phyloP scores from a whole-genome alignment of 2,888 invertebrate genomes.

The Cryptocheilus praepositus region DNA sequence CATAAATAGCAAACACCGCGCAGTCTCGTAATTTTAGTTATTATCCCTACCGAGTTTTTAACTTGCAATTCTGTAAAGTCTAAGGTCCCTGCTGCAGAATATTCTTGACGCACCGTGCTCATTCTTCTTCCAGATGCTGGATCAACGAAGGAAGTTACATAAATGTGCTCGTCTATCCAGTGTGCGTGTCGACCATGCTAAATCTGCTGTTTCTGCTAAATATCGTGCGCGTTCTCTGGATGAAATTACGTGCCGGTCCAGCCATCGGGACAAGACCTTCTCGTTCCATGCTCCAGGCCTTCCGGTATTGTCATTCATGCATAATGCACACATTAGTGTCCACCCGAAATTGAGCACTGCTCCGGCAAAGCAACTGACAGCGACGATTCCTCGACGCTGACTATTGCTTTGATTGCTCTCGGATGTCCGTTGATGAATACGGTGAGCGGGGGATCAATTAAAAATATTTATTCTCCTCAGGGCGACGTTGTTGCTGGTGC shows the following conservation, averaged over 20 bases:
- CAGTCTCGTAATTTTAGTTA: too few species aligned
- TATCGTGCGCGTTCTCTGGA: conserved; percentile 90
- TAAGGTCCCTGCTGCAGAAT: too few species aligned
- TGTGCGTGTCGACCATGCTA: conserved; percentile 86
- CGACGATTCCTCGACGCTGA: too few species aligned
- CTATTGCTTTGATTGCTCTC: too few species aligned
- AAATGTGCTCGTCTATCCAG: conserved; percentile 86
- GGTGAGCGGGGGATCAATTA: too few species aligned
- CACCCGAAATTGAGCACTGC: background rate
- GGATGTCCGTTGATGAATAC: too few species aligned
- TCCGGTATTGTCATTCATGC: conserved; percentile 76
- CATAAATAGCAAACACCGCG: too few species aligned
- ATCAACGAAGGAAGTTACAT: conserved; percentile 84
- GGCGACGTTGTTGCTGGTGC: conserved; percentile 92
- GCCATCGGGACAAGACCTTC: conserved; percentile 80
- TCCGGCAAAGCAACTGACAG: too few species aligned
- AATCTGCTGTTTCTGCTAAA: conserved; percentile 92
- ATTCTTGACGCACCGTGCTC: too few species aligned
- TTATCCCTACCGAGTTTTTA: too few species aligned
- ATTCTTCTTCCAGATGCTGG: conserved; percentile 80
- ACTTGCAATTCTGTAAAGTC: too few species aligned
- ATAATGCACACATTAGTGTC: conserved; percentile 40
- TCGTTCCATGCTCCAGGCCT: conserved; percentile 85
- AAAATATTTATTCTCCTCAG: conserved; percentile 69
- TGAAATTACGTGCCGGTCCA: conserved; percentile 87